Conservation (phyloP, 2,113 vertebrate species). For the Epinephelus cyanopodus region DNA sequence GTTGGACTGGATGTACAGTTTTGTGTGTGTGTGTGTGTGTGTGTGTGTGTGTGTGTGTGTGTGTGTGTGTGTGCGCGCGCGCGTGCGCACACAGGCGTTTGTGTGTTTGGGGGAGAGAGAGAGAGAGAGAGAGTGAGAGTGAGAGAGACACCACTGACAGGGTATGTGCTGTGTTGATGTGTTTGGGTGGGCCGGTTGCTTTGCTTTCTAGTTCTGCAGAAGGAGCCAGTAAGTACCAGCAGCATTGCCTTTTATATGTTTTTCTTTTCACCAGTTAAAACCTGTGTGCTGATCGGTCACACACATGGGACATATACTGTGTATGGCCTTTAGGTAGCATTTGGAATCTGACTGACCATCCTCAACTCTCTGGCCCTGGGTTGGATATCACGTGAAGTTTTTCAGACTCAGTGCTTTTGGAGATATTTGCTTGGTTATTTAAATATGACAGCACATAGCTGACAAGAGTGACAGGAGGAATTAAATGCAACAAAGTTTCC, state of each 20-base stretch:
- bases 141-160: neutral
- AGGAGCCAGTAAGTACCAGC: slow-evolving; percentile 19
- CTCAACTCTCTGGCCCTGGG: neutral
- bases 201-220: slow-evolving; percentile 6
- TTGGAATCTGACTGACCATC: neutral
- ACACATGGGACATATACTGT: neutral
- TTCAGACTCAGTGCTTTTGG: neutral
- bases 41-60: slow-evolving; percentile 21
- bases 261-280: neutral
- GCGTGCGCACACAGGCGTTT: too few species aligned
- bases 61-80: neutral
- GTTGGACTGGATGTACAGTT: neutral
- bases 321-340: neutral
- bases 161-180: slow-evolving; percentile 20
- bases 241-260: neutral
- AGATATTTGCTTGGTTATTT: neutral
- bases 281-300: neutral
- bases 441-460: neutral
- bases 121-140: too few species aligned
- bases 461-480: neutral
- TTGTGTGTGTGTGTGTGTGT: slow-evolving; percentile 14
- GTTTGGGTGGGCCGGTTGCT: slow-evolving; percentile 41
- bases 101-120: too few species aligned
- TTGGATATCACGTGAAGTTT: neutral
- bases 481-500: neutral